A percentile compares a stretch with the other conserved stretches of the same genome.
Conservation (phyloP, 2,888 invertebrate species). For the Andrena marginata region DNA sequence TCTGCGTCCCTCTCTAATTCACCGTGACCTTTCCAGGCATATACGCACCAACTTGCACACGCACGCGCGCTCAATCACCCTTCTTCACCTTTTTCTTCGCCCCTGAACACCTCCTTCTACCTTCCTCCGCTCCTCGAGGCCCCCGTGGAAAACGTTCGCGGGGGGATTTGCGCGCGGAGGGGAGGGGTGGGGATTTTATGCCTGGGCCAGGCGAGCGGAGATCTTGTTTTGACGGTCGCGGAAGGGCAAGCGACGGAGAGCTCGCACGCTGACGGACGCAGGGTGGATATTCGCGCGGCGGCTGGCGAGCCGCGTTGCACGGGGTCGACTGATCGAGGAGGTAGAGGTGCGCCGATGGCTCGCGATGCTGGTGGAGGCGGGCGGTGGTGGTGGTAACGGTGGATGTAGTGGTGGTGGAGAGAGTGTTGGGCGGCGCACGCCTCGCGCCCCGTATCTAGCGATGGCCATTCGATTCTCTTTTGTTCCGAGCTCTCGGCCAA, state of each 20-base stretch:
- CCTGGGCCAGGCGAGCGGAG: not conserved
- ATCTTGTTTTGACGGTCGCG: not conserved
- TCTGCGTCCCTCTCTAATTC: conserved; percentile 27
- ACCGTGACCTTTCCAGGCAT: conserved; percentile 41
- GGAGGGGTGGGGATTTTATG: not conserved
- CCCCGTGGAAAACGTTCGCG: not conserved
- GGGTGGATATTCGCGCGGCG: conserved; percentile 75
- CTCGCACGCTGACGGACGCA: conserved; percentile 25
- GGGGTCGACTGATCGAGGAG: conserved; percentile 83
- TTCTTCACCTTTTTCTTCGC: not conserved
- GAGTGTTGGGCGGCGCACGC: conserved; percentile 56
- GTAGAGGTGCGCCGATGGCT: conserved; percentile 72
- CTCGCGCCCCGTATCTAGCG: conserved; percentile 48
- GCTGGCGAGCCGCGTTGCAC: conserved; percentile 85
- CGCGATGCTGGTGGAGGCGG: conserved; percentile 43
- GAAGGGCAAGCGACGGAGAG: conserved; percentile 22
- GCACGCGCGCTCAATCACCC: conserved; percentile 43
- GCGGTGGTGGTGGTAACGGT: conserved; percentile 44
- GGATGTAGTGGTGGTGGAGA: conserved; percentile 34
- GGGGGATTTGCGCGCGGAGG: not conserved
- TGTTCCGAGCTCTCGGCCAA: conserved; percentile 31
- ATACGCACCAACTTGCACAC: conserved; percentile 47
- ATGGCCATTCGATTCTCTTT: conserved; percentile 54
- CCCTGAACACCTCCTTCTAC: not conserved
- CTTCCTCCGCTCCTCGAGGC: not conserved